Evolutionary conservation across 2,113 vertebrate genomes (phyloP).

Genomic region (Cervus canadensis): DNA sequence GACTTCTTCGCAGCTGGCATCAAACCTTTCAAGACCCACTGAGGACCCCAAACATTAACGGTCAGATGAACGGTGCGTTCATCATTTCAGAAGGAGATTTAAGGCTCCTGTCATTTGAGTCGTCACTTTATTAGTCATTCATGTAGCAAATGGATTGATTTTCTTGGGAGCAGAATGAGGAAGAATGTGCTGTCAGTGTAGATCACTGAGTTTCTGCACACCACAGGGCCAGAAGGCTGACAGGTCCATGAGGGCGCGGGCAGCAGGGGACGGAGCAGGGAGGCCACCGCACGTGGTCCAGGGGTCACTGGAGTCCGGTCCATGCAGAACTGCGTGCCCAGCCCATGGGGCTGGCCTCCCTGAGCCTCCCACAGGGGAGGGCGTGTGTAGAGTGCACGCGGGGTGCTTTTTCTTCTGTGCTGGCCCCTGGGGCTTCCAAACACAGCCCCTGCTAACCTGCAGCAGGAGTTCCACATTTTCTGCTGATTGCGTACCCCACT

Average conservation of each 20-base stretch:
- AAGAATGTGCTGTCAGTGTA: background rate
- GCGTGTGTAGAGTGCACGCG: background rate
- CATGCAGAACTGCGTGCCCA: background rate
- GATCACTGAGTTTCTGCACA: background rate
- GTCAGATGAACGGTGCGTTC: background rate
- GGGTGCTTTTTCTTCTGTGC: background rate
- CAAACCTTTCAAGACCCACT: background rate
- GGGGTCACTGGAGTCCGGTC: too few species aligned
- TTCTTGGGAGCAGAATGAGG: background rate
- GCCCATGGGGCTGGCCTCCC: background rate
- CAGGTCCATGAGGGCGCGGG: accelerated
- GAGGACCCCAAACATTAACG: background rate
- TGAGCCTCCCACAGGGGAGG: background rate
- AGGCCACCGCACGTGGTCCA: accelerated
- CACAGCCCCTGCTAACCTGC: background rate
- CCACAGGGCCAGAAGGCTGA: background rate
- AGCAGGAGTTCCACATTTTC: background rate
- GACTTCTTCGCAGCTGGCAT: background rate
- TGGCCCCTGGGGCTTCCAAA: background rate
- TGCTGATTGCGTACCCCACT: accelerated
- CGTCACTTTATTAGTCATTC: background rate
- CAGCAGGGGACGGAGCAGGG: background rate
- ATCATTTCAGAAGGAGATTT: background rate
- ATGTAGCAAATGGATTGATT: background rate
- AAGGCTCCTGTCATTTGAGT: background rate